These are phyloP conservation scores for Hydropotes inermis DNA, from an alignment of 2,113 vertebrate genomes.

Conservation along the genomic window DNA sequence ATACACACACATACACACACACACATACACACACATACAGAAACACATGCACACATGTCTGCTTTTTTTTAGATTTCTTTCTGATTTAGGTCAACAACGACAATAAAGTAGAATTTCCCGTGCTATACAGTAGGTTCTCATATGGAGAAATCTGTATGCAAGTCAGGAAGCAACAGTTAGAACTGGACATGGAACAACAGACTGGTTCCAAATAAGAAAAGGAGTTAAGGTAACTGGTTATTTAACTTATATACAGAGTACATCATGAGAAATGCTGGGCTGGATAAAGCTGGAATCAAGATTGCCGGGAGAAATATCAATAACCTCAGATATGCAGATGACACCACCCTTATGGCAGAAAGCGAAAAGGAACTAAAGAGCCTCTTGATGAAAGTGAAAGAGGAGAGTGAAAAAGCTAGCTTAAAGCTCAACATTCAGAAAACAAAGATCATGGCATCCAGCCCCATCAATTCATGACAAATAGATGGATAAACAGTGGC, in stretches of 20 bases:
- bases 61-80: not conserved
- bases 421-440: not conserved
- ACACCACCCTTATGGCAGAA: not conserved
- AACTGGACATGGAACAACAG: not conserved
- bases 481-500: not conserved
- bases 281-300: not conserved
- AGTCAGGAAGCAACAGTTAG: not conserved
- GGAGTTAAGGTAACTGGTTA: not conserved
- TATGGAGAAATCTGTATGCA: not conserved
- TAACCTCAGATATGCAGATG: not conserved
- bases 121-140: not conserved
- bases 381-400: not conserved
- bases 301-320: not conserved
- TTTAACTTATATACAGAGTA: not conserved
- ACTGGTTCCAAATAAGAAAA: not conserved
- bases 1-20: accelerated
- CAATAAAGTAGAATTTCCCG: not conserved
- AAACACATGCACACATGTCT: not conserved
- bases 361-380: not conserved
- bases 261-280: not conserved
- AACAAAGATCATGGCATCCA: not conserved
- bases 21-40: accelerated
- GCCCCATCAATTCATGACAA: not conserved
- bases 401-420: not conserved
- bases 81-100: not conserved